Conservation (phyloP, 2,113 vertebrate species). For the Lanius collurio region DNA sequence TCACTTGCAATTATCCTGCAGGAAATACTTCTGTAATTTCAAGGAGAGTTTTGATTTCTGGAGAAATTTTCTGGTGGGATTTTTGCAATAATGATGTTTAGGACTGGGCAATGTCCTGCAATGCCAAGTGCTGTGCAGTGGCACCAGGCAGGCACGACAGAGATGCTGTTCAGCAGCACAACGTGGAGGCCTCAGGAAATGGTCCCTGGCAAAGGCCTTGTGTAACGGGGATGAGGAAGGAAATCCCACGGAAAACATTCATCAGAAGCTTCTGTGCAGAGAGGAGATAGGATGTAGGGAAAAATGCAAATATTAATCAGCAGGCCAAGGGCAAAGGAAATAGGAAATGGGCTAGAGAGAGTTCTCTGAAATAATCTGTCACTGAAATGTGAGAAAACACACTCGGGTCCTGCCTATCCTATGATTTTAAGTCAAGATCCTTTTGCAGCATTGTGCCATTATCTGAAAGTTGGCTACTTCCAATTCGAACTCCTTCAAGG, state of each 20-base stretch:
- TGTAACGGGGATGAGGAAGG: constrained; percentile 40
- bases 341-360: constrained; percentile 52
- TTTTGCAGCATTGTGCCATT: not conserved
- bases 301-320: constrained; percentile 68
- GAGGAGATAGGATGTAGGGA: not conserved
- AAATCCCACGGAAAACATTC: constrained; percentile 59
- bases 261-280: constrained; percentile 55
- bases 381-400: constrained; percentile 46
- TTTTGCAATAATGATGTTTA: not conserved
- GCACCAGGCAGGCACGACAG: not conserved
- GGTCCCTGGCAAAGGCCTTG: constrained; percentile 25
- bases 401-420: not conserved
- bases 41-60: not conserved
- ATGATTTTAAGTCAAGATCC: not conserved
- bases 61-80: accelerated
- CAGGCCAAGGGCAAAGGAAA: constrained; percentile 59
- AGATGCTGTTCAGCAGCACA: not conserved
- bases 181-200: constrained; percentile 54
- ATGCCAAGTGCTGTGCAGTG: not conserved
- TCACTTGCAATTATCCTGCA: not conserved
- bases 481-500: not conserved
- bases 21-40: not conserved
- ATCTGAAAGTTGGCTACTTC: not conserved
- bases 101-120: not conserved
- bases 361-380: constrained; percentile 46